phyloP scores from a whole-genome alignment of 2,113 vertebrate species.

The Phrynocephalus versicolor region DNA sequence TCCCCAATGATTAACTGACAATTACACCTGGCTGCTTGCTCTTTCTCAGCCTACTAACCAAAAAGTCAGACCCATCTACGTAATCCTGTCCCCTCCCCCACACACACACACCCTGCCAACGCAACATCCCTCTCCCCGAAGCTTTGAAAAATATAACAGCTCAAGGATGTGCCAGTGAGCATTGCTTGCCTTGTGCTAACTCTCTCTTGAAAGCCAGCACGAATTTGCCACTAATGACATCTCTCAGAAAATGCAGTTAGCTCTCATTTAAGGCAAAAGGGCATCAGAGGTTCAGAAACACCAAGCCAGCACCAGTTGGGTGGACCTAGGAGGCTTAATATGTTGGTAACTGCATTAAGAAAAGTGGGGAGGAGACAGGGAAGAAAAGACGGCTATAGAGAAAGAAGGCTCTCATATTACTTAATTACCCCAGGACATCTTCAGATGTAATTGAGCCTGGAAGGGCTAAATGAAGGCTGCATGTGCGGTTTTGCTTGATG shows the following conservation, averaged over 20 bases:
- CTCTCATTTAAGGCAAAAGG: conserved; percentile 53
- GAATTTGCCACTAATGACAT: conserved; percentile 72
- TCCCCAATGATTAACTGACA: neutral
- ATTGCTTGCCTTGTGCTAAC: neutral
- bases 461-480: conserved; percentile 62
- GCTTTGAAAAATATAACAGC: neutral
- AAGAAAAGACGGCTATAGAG: conserved; percentile 11
- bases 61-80: neutral
- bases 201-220: conserved; percentile 46
- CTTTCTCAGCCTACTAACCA: conserved; percentile 1
- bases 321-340: conserved; percentile 52
- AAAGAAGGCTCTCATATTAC: conserved; percentile 76
- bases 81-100: neutral
- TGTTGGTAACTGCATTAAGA: conserved; percentile 73
- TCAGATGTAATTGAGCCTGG: conserved; percentile 77
- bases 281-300: conserved; percentile 70
- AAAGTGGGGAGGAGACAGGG: neutral
- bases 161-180: conserved; percentile 34
- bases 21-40: neutral
- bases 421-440: conserved; percentile 80
- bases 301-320: conserved; percentile 48
- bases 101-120: neutral
- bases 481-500: conserved; percentile 51
- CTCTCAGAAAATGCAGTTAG: conserved; percentile 76
- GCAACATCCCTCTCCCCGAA: accelerated